Conservation (phyloP, 2,797 vertebrate genomes). For the Sebastes taczanowskii region DNA sequence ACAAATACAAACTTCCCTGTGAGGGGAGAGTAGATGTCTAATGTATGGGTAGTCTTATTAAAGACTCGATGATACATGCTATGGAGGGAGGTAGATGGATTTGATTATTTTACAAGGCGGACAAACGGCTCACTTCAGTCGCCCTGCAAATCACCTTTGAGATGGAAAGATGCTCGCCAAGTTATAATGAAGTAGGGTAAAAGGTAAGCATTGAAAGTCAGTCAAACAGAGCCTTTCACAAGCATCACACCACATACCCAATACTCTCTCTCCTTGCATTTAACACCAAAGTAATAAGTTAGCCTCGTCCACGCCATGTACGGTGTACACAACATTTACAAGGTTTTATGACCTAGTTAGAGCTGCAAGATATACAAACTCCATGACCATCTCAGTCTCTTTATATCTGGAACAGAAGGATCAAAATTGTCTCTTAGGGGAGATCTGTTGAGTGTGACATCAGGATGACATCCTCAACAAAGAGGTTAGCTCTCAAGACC, state of each 20-base stretch:
- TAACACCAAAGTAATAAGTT: conserved; percentile 12
- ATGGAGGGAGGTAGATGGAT: conserved; percentile 68
- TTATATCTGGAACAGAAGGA: conserved; percentile 18
- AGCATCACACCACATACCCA: conserved; percentile 8
- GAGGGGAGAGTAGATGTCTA: conserved; percentile 4
- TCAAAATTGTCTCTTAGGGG: conserved; percentile 31
- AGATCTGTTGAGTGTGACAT: conserved; percentile 33
- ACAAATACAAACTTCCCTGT: not conserved
- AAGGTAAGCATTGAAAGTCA: conserved; percentile 10
- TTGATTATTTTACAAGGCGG: conserved; percentile 58
- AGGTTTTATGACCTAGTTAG: conserved; percentile 8
- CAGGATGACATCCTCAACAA: conserved; percentile 35
- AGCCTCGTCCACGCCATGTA: not conserved
- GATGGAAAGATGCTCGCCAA: conserved; percentile 19
- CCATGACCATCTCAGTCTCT: conserved; percentile 19
- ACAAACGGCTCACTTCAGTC: conserved; percentile 19
- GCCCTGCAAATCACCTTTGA: conserved; percentile 47
- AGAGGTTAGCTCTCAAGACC: conserved; percentile 51
- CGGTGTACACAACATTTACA: not conserved
- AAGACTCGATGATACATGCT: conserved; percentile 35
- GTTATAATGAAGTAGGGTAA: conserved; percentile 17
- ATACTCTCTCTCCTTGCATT: conserved; percentile 12
- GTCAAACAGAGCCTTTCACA: conserved; percentile 31
- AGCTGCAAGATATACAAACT: conserved; percentile 29
- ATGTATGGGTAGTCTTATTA: conserved; percentile 13